phyloP scores from a whole-genome alignment of 1,140 invertebrate species.

The Drosophila athabasca region DNA sequence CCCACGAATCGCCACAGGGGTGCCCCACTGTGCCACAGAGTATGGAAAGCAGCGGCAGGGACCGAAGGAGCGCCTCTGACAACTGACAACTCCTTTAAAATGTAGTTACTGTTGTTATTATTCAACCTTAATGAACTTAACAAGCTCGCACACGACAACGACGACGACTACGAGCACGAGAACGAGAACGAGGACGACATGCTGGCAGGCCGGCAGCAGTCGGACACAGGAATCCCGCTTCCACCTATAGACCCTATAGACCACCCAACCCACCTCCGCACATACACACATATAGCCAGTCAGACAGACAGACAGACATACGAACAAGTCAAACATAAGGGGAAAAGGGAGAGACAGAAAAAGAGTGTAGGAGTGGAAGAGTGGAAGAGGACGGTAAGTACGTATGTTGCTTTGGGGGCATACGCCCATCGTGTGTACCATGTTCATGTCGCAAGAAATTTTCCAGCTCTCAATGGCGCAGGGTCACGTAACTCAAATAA shows the following conservation, averaged over 20 bases:
- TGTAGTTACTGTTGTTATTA: slow-evolving; percentile 81
- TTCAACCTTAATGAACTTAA: slow-evolving; percentile 81
- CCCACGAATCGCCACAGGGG: too few relatives aligned
- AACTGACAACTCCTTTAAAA: slow-evolving; percentile 79
- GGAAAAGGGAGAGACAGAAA: neutral
- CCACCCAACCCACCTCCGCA: slow-evolving; percentile 6
- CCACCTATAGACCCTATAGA: slow-evolving; percentile 17
- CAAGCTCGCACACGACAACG: slow-evolving; percentile 65
- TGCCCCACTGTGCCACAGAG: too few relatives aligned
- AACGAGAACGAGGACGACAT: slow-evolving; percentile 30
- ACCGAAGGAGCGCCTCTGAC: slow-evolving; percentile 37
- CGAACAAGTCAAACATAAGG: slow-evolving; percentile 50
- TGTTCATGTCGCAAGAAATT: slow-evolving; percentile 79
- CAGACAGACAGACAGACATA: slow-evolving; percentile 37
- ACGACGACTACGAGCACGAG: slow-evolving; percentile 31
- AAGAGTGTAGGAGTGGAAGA: slow-evolving; percentile 18
- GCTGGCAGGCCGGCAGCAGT: slow-evolving; percentile 32
- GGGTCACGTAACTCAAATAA: slow-evolving; percentile 80
- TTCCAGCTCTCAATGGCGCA: slow-evolving; percentile 71
- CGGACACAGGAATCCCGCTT: slow-evolving; percentile 46
- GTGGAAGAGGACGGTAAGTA: slow-evolving; percentile 23
- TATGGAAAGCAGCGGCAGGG: slow-evolving; percentile 19
- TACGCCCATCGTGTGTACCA: slow-evolving; percentile 42
- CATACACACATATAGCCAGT: slow-evolving; percentile 21
- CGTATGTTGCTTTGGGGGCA: slow-evolving; percentile 46